phyloP scores from a whole-genome alignment of 2,888 invertebrate genomes.

The Euproctis similis region DNA sequence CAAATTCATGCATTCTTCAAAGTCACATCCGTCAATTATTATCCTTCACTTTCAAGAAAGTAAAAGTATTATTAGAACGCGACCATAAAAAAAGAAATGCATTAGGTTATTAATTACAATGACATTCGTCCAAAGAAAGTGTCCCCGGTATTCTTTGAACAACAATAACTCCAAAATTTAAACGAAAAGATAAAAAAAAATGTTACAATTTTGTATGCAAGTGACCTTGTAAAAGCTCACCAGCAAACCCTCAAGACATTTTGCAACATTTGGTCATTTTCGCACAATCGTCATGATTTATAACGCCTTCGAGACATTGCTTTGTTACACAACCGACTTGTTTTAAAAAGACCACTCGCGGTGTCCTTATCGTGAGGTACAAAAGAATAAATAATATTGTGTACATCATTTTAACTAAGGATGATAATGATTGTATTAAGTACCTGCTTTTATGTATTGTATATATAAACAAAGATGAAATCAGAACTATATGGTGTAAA shows the following conservation, averaged over 20 bases:
- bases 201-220: constrained; percentile 42
- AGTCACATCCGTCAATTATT: constrained; percentile 41
- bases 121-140: constrained; percentile 53
- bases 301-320: constrained; percentile 35
- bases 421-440: constrained; percentile 47
- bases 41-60: constrained; percentile 51
- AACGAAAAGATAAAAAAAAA: constrained; percentile 31
- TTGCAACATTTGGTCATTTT: constrained; percentile 66
- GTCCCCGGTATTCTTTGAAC: constrained; percentile 45
- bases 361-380: constrained; percentile 49
- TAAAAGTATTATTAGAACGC: constrained; percentile 53
- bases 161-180: no score
- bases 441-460: constrained; percentile 31
- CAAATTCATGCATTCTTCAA: constrained; percentile 43
- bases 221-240: constrained; percentile 58
- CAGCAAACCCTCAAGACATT: constrained; percentile 37
- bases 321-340: constrained; percentile 51
- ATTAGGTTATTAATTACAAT: constrained; percentile 67
- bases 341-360: constrained; percentile 63
- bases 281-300: constrained; percentile 62
- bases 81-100: constrained; percentile 34
- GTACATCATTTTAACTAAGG: constrained; percentile 30
- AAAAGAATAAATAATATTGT: constrained; percentile 35
- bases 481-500: constrained; percentile 42
- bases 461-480: constrained; percentile 40